Conservation (phyloP, 2,797 vertebrate genomes). For the Naso thynnoides region DNA sequence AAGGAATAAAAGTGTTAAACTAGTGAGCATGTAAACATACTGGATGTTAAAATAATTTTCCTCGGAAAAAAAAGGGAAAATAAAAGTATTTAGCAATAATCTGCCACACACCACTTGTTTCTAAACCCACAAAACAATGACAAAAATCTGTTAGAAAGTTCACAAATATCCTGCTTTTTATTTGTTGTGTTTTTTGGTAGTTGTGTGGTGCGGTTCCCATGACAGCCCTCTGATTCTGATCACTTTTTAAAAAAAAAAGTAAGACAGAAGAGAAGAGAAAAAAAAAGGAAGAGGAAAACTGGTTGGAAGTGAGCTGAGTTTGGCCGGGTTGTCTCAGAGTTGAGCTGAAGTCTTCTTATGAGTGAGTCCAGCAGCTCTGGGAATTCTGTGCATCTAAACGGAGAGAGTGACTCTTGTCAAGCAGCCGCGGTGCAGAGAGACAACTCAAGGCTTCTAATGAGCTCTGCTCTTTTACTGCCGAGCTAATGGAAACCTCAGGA, state of each 20-base stretch:
- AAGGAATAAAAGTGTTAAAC: too few relatives aligned
- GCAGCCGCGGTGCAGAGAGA: constrained; percentile 54
- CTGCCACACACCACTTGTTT: too few relatives aligned
- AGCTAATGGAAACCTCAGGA: constrained; percentile 84
- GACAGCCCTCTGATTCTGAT: constrained; percentile 10
- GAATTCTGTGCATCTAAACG: constrained; percentile 56
- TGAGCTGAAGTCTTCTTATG: constrained; percentile 50
- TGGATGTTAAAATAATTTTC: too few relatives aligned
- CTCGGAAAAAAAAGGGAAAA: too few relatives aligned
- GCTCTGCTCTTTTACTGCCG: constrained; percentile 83
- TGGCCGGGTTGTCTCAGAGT: constrained; percentile 54
- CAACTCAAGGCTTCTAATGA: constrained; percentile 79
- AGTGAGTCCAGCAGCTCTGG: constrained; percentile 33
- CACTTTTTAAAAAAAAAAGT: too few relatives aligned
- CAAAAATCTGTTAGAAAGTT: too few relatives aligned
- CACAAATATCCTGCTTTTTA: too few relatives aligned
- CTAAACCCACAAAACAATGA: too few relatives aligned
- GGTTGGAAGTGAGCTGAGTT: constrained; percentile 60
- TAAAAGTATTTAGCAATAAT: too few relatives aligned
- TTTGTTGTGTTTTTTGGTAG: background rate
- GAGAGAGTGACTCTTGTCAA: constrained; percentile 68
- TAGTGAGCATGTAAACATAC: too few relatives aligned
- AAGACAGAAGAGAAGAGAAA: too few relatives aligned
- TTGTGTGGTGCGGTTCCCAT: constrained; percentile 1
- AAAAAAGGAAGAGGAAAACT: constrained; percentile 42